Percentiles rank a stretch among this genome's conserved stretches.
phyloP scores from a whole-genome alignment of 2,113 vertebrate genomes.

The Mus pahari region DNA sequence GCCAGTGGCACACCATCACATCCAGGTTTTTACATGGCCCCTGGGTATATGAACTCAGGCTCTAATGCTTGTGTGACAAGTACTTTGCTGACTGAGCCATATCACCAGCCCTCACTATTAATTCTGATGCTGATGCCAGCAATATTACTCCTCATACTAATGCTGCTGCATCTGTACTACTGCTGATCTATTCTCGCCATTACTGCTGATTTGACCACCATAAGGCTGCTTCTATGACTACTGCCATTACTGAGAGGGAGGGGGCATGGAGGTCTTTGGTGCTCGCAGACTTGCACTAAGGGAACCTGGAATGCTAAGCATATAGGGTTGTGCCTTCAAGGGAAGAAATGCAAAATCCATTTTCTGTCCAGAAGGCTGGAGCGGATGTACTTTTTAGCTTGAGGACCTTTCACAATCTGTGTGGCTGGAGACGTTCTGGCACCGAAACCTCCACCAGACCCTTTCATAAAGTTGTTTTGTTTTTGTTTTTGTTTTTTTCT shows the following conservation, averaged over 20 bases:
- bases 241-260: accelerated
- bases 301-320: background rate
- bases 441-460: background rate
- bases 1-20: background rate
- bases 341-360: background rate
- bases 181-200: background rate
- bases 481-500: background rate
- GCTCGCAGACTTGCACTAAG: background rate
- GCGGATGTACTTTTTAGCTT: background rate
- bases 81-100: background rate
- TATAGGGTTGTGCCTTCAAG: background rate
- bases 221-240: background rate
- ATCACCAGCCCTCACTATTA: background rate
- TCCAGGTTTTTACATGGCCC: background rate
- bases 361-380: background rate
- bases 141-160: background rate
- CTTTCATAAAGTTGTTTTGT: background rate
- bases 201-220: background rate
- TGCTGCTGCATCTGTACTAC: background rate
- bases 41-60: background rate
- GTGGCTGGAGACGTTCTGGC: background rate
- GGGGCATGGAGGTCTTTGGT: background rate
- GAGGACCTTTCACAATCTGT: background rate
- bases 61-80: background rate
- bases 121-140: background rate